Conservation (phyloP, 1,140 invertebrate species). For the Micrasema minimum region DNA sequence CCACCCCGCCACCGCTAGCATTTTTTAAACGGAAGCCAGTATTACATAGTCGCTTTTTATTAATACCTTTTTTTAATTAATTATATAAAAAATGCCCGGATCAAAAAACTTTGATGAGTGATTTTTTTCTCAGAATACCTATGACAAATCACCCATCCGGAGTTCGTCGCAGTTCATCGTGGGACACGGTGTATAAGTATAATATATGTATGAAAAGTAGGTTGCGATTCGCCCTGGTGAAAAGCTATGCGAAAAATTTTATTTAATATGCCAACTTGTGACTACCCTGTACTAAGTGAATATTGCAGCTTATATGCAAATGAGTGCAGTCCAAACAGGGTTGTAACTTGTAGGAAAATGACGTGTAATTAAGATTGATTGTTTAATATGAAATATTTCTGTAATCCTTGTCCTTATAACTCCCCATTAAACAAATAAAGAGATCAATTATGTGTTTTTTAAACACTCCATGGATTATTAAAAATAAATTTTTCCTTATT, state of each 20-base stretch:
- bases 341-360: constrained; percentile 1
- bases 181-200: neutral
- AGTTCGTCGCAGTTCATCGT: neutral
- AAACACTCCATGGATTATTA: too few species aligned
- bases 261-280: neutral
- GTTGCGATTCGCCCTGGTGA: too few species aligned
- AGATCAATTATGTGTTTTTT: too few species aligned
- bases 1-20: too few species aligned
- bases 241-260: neutral
- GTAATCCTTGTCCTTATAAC: too few species aligned
- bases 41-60: too few species aligned
- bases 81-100: neutral
- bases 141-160: neutral
- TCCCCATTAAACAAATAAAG: too few species aligned
- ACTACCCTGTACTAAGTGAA: constrained; percentile 14
- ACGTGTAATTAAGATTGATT: constrained; percentile 34
- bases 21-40: too few species aligned
- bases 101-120: neutral
- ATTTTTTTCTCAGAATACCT: neutral
- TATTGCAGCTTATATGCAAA: constrained; percentile 28
- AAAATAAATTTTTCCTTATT: too few species aligned
- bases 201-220: too few species aligned
- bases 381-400: constrained; percentile 22
- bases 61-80: neutral
- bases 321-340: neutral